phyloP scores from a whole-genome alignment of 2,888 invertebrate genomes.

The Diarsia mendica region DNA sequence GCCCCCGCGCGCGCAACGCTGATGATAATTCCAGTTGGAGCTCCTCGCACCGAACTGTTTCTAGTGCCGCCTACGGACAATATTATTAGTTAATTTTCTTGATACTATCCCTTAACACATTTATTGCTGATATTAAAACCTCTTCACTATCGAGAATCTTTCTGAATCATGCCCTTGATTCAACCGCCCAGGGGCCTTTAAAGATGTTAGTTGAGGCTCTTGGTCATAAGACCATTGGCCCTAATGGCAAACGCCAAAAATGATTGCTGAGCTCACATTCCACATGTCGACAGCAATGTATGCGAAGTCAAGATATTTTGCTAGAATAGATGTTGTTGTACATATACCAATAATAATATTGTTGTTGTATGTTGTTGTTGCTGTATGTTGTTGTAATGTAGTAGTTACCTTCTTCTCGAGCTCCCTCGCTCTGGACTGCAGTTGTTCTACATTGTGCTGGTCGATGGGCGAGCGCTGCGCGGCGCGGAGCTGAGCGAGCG shows the following conservation, averaged over 20 bases:
- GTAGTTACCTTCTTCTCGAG: slow-evolving; percentile 95
- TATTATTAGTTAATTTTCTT: background rate
- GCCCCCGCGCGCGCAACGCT: slow-evolving; percentile 89
- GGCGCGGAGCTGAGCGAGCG: slow-evolving; percentile 92
- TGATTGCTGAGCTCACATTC: background rate
- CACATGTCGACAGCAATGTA: background rate
- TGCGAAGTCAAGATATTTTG: background rate
- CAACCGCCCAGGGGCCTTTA: too few relatives aligned
- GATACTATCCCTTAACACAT: background rate
- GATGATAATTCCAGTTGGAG: slow-evolving; percentile 96
- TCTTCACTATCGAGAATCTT: background rate
- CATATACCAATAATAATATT: too few relatives aligned
- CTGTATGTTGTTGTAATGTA: background rate
- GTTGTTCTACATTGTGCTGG: slow-evolving; percentile 91
- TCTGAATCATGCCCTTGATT: background rate
- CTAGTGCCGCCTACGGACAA: slow-evolving; percentile 90
- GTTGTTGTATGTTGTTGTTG: too few relatives aligned
- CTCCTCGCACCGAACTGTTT: slow-evolving; percentile 95
- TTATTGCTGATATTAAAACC: background rate
- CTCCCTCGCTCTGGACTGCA: slow-evolving; percentile 96
- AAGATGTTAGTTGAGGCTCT: background rate
- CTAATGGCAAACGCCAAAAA: background rate
- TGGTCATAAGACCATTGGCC: background rate
- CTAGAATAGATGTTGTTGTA: background rate
- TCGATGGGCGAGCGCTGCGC: slow-evolving; percentile 86